Conservation (phyloP, 2,113 vertebrate genomes). For the Piaya cayana region DNA sequence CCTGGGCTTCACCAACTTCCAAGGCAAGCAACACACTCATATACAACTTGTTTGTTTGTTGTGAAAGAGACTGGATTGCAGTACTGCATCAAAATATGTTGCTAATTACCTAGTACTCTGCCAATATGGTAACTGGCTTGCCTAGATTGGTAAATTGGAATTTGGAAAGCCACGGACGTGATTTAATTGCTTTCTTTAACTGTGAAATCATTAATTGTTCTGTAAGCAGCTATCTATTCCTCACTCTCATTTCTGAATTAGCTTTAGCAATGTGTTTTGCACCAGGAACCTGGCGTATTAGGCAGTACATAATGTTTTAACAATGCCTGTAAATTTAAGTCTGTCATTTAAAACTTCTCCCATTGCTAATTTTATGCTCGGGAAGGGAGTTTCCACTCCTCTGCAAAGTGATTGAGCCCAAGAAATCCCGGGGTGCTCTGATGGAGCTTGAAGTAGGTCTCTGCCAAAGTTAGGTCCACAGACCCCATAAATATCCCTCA, state of each 20-base stretch:
- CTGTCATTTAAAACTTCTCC: background rate
- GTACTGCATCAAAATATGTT: background rate
- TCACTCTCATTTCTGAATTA: background rate
- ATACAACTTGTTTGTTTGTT: background rate
- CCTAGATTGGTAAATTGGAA: background rate
- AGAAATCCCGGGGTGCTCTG: background rate
- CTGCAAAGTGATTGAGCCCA: background rate
- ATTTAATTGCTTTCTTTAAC: background rate
- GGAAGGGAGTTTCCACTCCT: background rate
- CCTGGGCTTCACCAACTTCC: slow-evolving; percentile 17
- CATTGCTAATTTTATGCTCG: background rate
- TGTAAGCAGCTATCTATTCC: background rate
- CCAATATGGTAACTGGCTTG: background rate
- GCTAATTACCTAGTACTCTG: background rate
- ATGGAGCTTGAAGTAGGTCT: background rate
- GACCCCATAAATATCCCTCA: background rate
- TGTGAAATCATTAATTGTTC: background rate
- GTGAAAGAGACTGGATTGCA: background rate
- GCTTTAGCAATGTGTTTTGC: background rate
- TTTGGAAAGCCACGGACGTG: background rate
- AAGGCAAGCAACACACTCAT: background rate
- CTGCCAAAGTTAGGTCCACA: background rate
- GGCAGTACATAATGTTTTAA: background rate
- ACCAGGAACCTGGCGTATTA: background rate
- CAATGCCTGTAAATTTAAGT: background rate